Conservation (phyloP, 2,797 vertebrate species). For the Chelidonichthys spinosus region DNA sequence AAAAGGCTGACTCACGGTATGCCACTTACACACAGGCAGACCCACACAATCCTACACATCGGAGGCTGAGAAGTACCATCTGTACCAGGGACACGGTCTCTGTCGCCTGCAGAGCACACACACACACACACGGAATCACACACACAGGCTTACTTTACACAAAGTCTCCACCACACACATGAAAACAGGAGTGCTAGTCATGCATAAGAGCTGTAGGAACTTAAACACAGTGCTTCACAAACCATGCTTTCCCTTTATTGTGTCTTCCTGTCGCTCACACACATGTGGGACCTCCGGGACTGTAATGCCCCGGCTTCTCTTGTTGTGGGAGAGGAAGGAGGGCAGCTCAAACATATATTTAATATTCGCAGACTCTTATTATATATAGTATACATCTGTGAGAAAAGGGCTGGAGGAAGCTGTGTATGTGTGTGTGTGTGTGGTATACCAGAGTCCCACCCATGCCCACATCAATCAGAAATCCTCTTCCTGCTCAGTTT, state of each 20-base stretch:
- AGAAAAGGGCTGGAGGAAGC: slow-evolving; percentile 46
- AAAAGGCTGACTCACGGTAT: slow-evolving; percentile 77
- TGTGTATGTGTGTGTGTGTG: slow-evolving; percentile 39
- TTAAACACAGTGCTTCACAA: slow-evolving; percentile 46
- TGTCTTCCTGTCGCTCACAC: slow-evolving; percentile 36
- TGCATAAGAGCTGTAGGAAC: slow-evolving; percentile 33
- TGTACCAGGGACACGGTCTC: slow-evolving; percentile 72
- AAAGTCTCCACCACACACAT: slow-evolving; percentile 29
- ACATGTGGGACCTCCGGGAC: slow-evolving; percentile 36
- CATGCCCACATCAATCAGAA: slow-evolving; percentile 71
- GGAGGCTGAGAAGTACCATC: slow-evolving; percentile 68
- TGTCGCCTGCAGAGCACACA: slow-evolving; percentile 31
- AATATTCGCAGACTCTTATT: slow-evolving; percentile 53
- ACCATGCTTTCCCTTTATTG: slow-evolving; percentile 11
- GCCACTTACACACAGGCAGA: slow-evolving; percentile 56
- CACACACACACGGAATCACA: slow-evolving; percentile 22
- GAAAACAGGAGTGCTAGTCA: slow-evolving; percentile 31
- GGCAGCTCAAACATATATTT: slow-evolving; percentile 45
- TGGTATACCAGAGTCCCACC: slow-evolving; percentile 56
- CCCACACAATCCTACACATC: slow-evolving; percentile 72
- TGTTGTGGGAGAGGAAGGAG: slow-evolving; percentile 58
- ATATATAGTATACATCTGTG: slow-evolving; percentile 44
- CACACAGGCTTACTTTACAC: slow-evolving; percentile 34
- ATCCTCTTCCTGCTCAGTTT: slow-evolving; percentile 66
- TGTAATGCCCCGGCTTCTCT: slow-evolving; percentile 43